phyloP scores from a whole-genome alignment of 1,140 invertebrate species.

The Spodoptera litura region DNA sequence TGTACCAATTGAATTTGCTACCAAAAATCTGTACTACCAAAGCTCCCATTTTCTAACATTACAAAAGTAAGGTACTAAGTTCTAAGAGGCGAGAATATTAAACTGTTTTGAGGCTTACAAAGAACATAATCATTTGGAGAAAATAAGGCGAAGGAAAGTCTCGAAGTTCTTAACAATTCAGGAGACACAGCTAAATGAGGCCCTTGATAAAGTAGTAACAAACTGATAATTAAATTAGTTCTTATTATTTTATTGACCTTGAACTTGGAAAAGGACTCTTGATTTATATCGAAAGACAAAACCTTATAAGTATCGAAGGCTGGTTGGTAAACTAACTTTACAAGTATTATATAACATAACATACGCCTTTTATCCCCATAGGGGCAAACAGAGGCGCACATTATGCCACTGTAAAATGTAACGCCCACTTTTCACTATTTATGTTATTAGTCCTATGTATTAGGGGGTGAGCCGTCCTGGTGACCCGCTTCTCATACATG shows the following conservation, averaged over 20 bases:
- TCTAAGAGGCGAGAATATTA: background rate
- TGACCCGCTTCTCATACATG: too few relatives aligned
- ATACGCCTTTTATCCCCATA: too few relatives aligned
- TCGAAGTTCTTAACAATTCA: conserved; percentile 3
- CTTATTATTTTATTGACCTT: conserved; percentile 9
- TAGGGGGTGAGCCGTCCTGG: too few relatives aligned
- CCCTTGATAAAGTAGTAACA: conserved; percentile 8
- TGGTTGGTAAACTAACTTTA: too few relatives aligned
- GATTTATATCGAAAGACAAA: background rate
- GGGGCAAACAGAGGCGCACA: too few relatives aligned
- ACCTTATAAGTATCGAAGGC: too few relatives aligned
- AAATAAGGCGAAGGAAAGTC: conserved; percentile 5
- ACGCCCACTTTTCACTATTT: too few relatives aligned
- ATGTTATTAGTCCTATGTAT: too few relatives aligned
- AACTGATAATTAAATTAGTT: conserved; percentile 23
- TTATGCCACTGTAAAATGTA: too few relatives aligned
- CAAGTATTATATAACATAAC: too few relatives aligned
- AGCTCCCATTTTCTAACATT: background rate
- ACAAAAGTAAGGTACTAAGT: background rate
- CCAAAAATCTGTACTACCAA: background rate
- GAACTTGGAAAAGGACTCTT: background rate
- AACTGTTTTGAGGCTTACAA: conserved; percentile 5
- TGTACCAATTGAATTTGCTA: background rate
- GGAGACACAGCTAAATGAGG: conserved; percentile 19
- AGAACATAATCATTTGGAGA: conserved; percentile 14